Conservation (phyloP, 1,140 invertebrate species). For the Elymnias hypermnestra region DNA sequence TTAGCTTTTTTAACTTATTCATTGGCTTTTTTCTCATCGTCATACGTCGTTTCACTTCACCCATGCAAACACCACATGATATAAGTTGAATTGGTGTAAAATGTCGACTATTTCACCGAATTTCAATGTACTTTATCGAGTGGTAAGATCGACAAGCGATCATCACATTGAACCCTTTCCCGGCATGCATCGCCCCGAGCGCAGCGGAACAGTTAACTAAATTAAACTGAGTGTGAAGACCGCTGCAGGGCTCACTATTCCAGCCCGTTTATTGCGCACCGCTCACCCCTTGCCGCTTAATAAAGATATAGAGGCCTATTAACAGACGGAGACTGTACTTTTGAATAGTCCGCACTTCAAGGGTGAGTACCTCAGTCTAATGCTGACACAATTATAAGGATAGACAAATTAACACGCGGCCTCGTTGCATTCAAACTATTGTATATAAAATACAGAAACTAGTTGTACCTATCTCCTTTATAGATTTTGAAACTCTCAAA, state of each 20-base stretch:
- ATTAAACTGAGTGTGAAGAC: constrained; percentile 74
- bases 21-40: too few species aligned
- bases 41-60: too few species aligned
- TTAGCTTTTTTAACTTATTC: too few species aligned
- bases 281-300: constrained; percentile 64
- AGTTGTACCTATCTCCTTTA: too few species aligned
- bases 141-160: constrained; percentile 15
- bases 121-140: constrained; percentile 22
- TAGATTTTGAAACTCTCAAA: too few species aligned
- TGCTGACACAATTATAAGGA: too few species aligned
- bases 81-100: too few species aligned
- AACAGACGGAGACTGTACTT: constrained; percentile 37
- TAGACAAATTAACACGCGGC: too few species aligned
- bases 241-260: constrained; percentile 73
- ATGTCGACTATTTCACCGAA: not conserved
- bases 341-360: constrained; percentile 34
- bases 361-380: constrained; percentile 1
- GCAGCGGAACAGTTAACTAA: constrained; percentile 71
- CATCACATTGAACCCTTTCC: constrained; percentile 59
- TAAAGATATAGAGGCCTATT: constrained; percentile 71
- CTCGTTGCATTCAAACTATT: too few species aligned
- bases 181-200: constrained; percentile 53
- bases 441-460: too few species aligned
- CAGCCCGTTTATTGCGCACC: constrained; percentile 72
- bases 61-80: too few species aligned